Percentiles rank a stretch among this genome's conserved stretches.
Conservation (phyloP, 2,797 vertebrate genomes). For the Tokudaia muenninki region DNA sequence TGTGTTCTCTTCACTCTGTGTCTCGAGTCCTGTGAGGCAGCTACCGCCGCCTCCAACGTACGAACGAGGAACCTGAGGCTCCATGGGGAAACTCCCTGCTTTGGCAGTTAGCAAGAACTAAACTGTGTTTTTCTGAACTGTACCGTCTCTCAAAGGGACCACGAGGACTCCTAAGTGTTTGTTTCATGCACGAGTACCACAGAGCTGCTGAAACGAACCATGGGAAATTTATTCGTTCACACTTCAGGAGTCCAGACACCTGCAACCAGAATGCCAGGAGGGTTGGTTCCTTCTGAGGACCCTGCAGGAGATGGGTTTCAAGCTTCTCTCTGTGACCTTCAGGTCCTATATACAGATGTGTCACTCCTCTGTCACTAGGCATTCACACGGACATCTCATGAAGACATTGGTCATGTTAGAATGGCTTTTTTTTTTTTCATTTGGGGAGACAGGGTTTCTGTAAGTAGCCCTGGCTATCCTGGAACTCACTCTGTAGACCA, state of each 20-base stretch:
- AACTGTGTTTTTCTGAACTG: neutral
- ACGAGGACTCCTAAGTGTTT: neutral
- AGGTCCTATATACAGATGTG: neutral
- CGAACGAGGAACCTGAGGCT: constrained; percentile 55
- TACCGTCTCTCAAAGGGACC: neutral
- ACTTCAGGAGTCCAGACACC: neutral
- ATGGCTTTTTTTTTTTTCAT: neutral
- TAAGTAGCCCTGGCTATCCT: neutral
- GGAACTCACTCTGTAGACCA: neutral
- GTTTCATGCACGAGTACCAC: neutral
- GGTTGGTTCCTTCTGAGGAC: neutral
- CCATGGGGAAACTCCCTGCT: constrained; percentile 14
- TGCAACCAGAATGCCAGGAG: neutral
- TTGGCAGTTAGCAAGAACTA: neutral
- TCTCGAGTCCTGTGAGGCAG: neutral
- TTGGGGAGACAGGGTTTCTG: neutral
- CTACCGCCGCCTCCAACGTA: neutral
- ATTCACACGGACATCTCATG: neutral
- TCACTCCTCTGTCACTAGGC: neutral
- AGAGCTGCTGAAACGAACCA: neutral
- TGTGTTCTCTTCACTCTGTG: neutral
- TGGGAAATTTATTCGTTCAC: neutral
- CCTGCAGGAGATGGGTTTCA: neutral
- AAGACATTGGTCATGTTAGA: neutral
- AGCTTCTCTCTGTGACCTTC: neutral